Evolutionary conservation across 2,797 vertebrate genomes (phyloP).

Genomic region (Mormyrops boulengeri): DNA sequence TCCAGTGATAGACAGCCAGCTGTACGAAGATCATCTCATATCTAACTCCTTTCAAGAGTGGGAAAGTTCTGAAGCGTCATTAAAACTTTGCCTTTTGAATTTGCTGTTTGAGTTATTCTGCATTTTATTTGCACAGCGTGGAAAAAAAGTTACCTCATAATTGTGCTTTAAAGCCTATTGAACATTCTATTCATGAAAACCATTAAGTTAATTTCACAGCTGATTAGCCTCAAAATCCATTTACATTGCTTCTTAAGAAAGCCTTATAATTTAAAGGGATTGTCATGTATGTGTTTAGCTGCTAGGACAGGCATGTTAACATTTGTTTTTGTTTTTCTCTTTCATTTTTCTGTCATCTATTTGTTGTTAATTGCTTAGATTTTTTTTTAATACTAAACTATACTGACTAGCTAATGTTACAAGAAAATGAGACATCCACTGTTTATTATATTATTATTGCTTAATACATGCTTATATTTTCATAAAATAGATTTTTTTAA

Average conservation of each 20-base stretch:
- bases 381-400: neutral
- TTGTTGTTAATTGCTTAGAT: neutral
- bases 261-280: conserved; percentile 31
- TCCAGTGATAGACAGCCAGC: conserved; percentile 48
- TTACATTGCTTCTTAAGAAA: conserved; percentile 32
- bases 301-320: conserved; percentile 39
- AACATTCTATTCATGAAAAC: conserved; percentile 65
- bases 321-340: neutral
- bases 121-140: conserved; percentile 66
- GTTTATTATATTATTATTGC: neutral
- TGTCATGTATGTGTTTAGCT: conserved; percentile 32
- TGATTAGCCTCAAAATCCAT: conserved; percentile 65
- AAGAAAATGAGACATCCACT: neutral
- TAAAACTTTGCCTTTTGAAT: conserved; percentile 57
- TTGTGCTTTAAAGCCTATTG: conserved; percentile 62
- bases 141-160: conserved; percentile 65
- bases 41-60: conserved; percentile 57
- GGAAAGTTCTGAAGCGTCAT: conserved; percentile 36
- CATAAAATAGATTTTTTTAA: conserved; percentile 14
- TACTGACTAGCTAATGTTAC: neutral
- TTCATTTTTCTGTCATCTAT: neutral
- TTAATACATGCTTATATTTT: neutral
- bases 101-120: conserved; percentile 56
- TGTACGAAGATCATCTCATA: conserved; percentile 40
- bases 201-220: conserved; percentile 71